Evolutionary conservation across 2,888 invertebrate genomes (phyloP).

Genomic region (Adela reaumurella): DNA sequence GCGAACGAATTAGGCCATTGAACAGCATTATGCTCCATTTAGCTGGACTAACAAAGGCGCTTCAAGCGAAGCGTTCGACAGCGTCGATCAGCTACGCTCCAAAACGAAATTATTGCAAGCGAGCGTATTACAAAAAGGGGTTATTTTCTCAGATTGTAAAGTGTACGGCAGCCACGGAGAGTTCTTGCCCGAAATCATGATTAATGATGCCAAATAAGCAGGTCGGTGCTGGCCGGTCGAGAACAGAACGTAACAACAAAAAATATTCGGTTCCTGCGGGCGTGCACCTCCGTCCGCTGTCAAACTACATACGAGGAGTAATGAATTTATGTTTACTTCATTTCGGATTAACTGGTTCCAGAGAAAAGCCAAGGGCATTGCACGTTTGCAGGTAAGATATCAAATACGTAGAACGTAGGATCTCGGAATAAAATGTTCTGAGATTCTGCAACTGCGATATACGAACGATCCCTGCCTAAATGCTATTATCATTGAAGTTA

Average conservation of each 20-base stretch:
- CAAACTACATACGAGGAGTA: neutral
- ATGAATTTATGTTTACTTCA: neutral
- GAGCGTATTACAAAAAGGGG: conserved; percentile 35
- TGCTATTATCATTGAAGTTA: too few species aligned
- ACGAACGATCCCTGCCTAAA: too few species aligned
- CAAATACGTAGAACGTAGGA: too few species aligned
- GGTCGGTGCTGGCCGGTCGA: conserved; percentile 18
- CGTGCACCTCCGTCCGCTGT: neutral
- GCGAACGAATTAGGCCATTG: too few species aligned
- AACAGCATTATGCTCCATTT: too few species aligned
- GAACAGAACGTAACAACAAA: neutral
- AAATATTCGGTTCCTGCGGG: neutral
- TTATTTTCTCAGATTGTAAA: conserved; percentile 50
- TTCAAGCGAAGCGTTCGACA: neutral
- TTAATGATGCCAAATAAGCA: conserved; percentile 58
- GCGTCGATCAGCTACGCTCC: neutral
- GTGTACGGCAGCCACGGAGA: conserved; percentile 18
- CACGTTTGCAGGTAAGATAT: too few species aligned
- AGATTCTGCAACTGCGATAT: too few species aligned
- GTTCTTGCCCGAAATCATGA: conserved; percentile 48
- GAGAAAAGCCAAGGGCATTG: too few species aligned
- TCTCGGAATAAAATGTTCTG: too few species aligned
- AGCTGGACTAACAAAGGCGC: neutral
- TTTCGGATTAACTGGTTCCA: too few species aligned
- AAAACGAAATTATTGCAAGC: neutral